Conservation (phyloP, 2,888 invertebrate genomes). For the Aproaerema taeniolella region DNA sequence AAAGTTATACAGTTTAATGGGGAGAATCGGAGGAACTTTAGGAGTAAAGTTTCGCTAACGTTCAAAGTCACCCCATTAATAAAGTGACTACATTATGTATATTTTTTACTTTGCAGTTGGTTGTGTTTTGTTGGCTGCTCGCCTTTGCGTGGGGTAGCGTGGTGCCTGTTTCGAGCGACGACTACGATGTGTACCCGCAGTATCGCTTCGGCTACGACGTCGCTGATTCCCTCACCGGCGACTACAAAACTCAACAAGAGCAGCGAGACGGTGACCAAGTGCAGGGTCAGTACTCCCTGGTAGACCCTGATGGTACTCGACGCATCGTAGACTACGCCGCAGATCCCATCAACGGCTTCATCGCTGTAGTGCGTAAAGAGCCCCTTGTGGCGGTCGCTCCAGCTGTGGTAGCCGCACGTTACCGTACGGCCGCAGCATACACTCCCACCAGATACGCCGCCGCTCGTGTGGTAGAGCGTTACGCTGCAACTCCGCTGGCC, state of each 20-base stretch:
- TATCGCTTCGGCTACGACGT: constrained; percentile 71
- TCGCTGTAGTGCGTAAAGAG: constrained; percentile 62
- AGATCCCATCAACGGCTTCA: constrained; percentile 61
- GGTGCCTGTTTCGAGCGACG: constrained; percentile 48
- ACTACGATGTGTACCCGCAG: constrained; percentile 76
- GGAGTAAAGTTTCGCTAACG: no score
- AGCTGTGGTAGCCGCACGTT: constrained; percentile 34
- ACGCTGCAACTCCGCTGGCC: constrained; percentile 24
- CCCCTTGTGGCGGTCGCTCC: constrained; percentile 47
- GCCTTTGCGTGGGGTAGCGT: constrained; percentile 52
- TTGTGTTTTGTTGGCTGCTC: constrained; percentile 58
- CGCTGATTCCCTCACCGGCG: constrained; percentile 62
- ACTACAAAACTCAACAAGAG: constrained; percentile 67
- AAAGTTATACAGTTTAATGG: no score
- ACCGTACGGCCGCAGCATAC: constrained; percentile 43
- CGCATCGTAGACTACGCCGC: constrained; percentile 61
- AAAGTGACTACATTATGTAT: neutral
- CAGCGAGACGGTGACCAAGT: constrained; percentile 76
- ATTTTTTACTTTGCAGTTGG: constrained; percentile 44
- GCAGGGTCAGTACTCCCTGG: constrained; percentile 59
- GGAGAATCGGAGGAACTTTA: no score
- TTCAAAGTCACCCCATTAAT: no score
- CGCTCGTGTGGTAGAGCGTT: constrained; percentile 27
- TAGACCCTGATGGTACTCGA: constrained; percentile 61
- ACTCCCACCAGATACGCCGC: constrained; percentile 31